Evolutionary conservation across 2,888 invertebrate genomes (phyloP), one percentile per base, ranked within the genome.

Genomic region (Hyalella azteca): DNA sequence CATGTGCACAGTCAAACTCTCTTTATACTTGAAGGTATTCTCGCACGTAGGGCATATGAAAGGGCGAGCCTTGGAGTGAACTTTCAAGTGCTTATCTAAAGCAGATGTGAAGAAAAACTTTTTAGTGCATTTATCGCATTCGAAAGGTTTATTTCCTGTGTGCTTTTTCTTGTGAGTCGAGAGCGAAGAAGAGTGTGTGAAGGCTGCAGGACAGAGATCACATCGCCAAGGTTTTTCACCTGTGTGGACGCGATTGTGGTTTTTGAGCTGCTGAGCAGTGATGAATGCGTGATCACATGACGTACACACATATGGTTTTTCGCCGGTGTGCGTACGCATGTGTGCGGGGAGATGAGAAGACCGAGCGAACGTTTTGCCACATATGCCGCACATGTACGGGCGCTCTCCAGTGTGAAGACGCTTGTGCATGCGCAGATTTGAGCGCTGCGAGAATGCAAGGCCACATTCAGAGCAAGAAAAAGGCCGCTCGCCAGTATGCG

Each of bases 161-260:
- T 84, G 84, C 29, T 84, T 84, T 36, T 84, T 84, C 84, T 84
- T 84, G 82, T 84, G 84, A 15, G 84, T 84, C 15, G 84, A 84
- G 26, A 84, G 73, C n/a, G 84, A 84, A 13, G 84, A 84, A n/a
- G 82, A 82, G 73, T 84, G 84, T 19, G 84, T 84, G 73, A 84
- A 84, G 40, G 84, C 84, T 26, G 84, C 84, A 5, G 77, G 75
- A 66, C 84, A 84, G n/a, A 81, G 66, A 36, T 84, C 84, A 77
- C 84, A 84, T 54, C 82, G 82, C 84, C 84, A 84, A 0, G 84
- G 84, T 41, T 84, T 84, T 76, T 84, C 84, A 26, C 84, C 84
- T 0, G 84, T 84, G 79, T 84, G 84, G 15, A 84, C 84, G n/a
- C 84, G 59, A 75, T 80, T 79, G 45, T 84, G 84, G 50, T 84